These are phyloP conservation scores for Bujurquina vittata DNA, from an alignment of 2,113 vertebrate species.

Conservation along the genomic window DNA sequence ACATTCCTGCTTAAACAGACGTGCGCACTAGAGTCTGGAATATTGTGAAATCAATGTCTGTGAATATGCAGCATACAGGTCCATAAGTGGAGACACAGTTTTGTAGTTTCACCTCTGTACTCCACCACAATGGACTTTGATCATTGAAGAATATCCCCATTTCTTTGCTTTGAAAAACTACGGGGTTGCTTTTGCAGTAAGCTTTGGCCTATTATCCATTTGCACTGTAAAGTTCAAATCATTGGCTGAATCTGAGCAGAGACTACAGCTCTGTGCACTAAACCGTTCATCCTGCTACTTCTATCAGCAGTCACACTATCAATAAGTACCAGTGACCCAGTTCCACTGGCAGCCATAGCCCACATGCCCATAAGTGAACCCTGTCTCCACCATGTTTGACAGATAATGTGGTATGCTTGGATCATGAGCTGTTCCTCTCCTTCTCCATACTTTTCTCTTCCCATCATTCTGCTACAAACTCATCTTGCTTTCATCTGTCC, in stretches of 20 bases:
- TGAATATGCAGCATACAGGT: too few species aligned
- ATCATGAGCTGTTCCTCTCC: neutral
- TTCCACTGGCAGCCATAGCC: neutral
- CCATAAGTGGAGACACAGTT: neutral
- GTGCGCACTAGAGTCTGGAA: neutral
- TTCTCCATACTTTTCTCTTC: neutral
- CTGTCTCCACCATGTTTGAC: neutral
- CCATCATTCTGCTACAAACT: neutral
- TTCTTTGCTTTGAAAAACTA: too few species aligned
- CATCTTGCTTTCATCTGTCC: neutral
- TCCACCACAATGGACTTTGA: neutral
- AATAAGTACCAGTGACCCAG: too few species aligned
- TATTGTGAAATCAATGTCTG: neutral
- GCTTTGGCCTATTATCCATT: too few species aligned
- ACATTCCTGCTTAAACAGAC: neutral
- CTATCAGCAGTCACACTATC: too few species aligned
- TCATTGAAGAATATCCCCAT: neutral
- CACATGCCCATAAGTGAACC: neutral
- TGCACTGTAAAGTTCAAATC: too few species aligned
- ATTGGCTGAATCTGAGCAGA: too few species aligned
- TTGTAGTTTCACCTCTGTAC: neutral
- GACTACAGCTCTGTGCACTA: too few species aligned
- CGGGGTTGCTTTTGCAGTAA: too few species aligned
- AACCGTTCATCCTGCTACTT: too few species aligned
- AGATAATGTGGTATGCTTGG: neutral